Conservation (phyloP, 2,113 vertebrate species). For the Gambusia affinis region DNA sequence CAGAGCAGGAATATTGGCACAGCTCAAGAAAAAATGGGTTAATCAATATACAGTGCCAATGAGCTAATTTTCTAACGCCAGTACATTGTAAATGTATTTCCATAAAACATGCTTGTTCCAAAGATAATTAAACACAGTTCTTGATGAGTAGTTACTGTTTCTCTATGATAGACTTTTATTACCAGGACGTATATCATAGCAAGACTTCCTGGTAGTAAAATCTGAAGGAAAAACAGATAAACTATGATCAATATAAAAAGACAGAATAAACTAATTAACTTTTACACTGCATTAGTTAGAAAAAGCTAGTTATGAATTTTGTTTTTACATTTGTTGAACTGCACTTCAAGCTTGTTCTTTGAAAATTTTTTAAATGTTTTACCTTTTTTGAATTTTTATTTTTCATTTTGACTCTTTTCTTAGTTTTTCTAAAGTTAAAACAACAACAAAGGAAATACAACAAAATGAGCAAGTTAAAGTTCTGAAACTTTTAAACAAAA, state of each 20-base stretch:
- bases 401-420: no score
- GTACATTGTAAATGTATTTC: background rate
- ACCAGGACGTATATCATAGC: no score
- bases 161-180: background rate
- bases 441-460: no score
- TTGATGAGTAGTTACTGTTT: background rate
- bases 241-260: background rate
- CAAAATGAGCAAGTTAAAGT: no score
- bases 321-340: no score
- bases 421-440: no score
- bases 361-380: no score
- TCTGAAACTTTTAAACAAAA: no score
- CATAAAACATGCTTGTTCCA: background rate
- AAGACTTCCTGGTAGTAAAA: background rate
- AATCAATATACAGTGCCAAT: background rate
- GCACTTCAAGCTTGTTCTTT: no score
- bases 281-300: background rate
- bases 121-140: background rate
- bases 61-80: slow-evolving; percentile 1
- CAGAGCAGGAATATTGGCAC: background rate
- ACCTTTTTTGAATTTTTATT: no score
- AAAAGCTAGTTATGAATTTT: background rate
- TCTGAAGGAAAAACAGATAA: background rate
- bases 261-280: background rate
- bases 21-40: slow-evolving; percentile 1